Evolutionary conservation across 2,113 vertebrate genomes (phyloP).

Genomic region (Sakesphorus luctuosus): DNA sequence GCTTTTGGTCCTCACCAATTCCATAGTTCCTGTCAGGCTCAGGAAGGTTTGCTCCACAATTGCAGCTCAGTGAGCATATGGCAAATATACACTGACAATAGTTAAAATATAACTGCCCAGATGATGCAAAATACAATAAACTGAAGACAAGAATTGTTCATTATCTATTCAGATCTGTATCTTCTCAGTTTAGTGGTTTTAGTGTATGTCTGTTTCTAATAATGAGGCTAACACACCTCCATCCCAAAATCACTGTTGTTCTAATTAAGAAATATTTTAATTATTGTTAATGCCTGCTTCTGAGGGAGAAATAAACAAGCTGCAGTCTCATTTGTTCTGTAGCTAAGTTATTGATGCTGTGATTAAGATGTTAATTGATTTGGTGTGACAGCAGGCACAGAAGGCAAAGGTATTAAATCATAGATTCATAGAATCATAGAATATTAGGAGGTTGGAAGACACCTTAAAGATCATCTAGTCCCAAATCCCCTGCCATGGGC

Average conservation of each 20-base stretch:
- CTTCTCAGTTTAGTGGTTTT: not conserved
- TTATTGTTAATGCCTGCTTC: not conserved
- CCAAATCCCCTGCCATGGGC: not conserved
- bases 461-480: not conserved
- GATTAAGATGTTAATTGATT: not conserved
- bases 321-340: not conserved
- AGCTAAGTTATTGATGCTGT: not conserved
- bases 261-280: not conserved
- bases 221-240: not conserved
- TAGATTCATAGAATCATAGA: not conserved
- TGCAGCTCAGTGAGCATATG: accelerated
- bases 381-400: not conserved
- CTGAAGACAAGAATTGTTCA: not conserved
- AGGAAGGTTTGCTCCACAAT: not conserved
- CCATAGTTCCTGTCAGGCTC: not conserved
- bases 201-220: not conserved
- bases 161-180: not conserved
- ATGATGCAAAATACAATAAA: not conserved
- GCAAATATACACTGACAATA: not conserved
- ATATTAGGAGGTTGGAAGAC: not conserved
- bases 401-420: not conserved
- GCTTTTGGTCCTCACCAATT: not conserved
- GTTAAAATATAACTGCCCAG: not conserved
- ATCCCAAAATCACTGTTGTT: not conserved
- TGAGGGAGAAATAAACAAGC: not conserved